phyloP scores from a whole-genome alignment of 2,888 invertebrate species.

The Drosophila neotestacea region DNA sequence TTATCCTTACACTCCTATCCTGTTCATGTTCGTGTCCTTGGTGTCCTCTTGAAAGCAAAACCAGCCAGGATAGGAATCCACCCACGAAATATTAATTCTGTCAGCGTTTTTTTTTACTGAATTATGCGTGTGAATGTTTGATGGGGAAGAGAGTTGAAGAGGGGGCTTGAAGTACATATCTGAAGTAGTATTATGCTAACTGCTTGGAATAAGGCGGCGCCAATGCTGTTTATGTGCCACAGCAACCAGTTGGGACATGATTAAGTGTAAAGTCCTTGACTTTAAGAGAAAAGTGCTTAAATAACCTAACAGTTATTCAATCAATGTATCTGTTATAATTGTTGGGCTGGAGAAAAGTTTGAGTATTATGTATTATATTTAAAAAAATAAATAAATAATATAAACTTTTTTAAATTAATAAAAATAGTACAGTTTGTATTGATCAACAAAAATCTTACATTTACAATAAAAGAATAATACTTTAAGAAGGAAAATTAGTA shows the following conservation, averaged over 20 bases:
- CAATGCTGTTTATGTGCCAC: conserved; percentile 60
- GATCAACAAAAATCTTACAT: too few relatives aligned
- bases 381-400: too few relatives aligned
- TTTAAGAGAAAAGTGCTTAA: conserved; percentile 6
- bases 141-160: neutral
- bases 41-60: conserved; percentile 26
- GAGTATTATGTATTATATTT: neutral
- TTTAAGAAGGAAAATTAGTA: too few relatives aligned
- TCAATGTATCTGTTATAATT: neutral
- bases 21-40: conserved; percentile 60
- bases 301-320: neutral
- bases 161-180: conserved; percentile 6
- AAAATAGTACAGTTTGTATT: too few relatives aligned
- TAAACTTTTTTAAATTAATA: too few relatives aligned
- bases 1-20: neutral
- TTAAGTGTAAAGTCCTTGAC: conserved; percentile 51
- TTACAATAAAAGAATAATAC: too few relatives aligned
- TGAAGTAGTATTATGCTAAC: conserved; percentile 25
- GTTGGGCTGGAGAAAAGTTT: neutral
- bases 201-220: conserved; percentile 56
- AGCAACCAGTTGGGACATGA: conserved; percentile 39
- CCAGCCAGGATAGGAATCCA: too few relatives aligned
- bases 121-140: conserved; percentile 41
- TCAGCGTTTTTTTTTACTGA: conserved; percentile 45
- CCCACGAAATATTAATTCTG: conserved; percentile 55